phyloP scores from a whole-genome alignment of 2,888 invertebrate genomes.

The Idaea dimidiata region DNA sequence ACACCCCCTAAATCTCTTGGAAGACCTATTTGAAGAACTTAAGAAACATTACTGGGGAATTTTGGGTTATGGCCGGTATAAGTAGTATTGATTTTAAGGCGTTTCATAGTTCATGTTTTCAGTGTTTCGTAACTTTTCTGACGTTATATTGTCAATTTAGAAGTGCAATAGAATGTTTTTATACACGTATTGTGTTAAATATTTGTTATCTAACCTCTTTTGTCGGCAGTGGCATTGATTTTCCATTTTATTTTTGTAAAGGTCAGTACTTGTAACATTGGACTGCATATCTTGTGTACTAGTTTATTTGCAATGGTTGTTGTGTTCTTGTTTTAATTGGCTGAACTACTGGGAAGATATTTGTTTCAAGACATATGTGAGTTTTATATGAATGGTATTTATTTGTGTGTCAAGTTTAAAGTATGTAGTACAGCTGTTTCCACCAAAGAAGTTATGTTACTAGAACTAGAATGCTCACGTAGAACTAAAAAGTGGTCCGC shows the following conservation, averaged over 20 bases:
- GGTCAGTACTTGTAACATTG: constrained; percentile 26
- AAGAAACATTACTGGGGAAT: neutral
- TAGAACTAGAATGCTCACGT: too few relatives aligned
- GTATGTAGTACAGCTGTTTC: too few relatives aligned
- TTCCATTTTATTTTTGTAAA: constrained; percentile 27
- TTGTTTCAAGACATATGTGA: constrained; percentile 7
- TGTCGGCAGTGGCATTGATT: constrained; percentile 49
- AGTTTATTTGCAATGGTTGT: neutral
- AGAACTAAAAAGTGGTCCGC: too few relatives aligned
- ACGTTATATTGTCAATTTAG: constrained; percentile 2
- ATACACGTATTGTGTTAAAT: constrained; percentile 26
- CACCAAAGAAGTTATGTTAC: too few relatives aligned
- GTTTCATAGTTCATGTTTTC: constrained; percentile 8
- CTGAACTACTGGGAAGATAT: constrained; percentile 7
- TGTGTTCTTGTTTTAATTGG: constrained; percentile 1
- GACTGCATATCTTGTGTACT: constrained; percentile 4
- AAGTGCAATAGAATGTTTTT: constrained; percentile 15
- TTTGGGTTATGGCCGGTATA: constrained; percentile 11
- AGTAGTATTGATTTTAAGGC: constrained; percentile 24
- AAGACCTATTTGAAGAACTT: neutral
- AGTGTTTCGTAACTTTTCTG: neutral
- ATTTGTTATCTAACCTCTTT: constrained; percentile 43
- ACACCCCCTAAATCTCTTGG: neutral
- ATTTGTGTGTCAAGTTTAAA: too few relatives aligned
- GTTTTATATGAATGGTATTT: neutral